phyloP scores from a whole-genome alignment of 2,888 invertebrate genomes.

The Agrochola macilenta region DNA sequence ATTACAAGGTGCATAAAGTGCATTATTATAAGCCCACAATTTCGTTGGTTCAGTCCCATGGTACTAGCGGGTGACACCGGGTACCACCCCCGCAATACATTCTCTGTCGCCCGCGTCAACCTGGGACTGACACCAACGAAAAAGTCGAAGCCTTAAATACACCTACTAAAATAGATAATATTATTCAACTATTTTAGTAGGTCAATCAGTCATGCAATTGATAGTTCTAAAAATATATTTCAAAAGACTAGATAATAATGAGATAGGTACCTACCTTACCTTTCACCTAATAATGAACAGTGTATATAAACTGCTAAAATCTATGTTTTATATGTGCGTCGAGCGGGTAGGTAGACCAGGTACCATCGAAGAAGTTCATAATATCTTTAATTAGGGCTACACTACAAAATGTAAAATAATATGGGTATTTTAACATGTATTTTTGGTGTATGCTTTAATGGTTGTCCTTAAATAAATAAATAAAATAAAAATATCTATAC shows the following conservation, averaged over 20 bases:
- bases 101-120: background rate
- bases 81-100: too few species aligned
- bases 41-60: background rate
- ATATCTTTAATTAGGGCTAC: too few species aligned
- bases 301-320: background rate
- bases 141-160: background rate
- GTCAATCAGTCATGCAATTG: background rate
- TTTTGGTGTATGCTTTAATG: too few species aligned
- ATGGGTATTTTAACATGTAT: too few species aligned
- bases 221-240: slow-evolving; percentile 9
- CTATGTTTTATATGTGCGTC: slow-evolving; percentile 3
- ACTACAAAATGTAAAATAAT: too few species aligned
- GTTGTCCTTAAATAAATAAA: too few species aligned
- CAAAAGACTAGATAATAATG: slow-evolving; percentile 7
- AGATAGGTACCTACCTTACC: slow-evolving; percentile 1
- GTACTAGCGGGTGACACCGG: too few species aligned
- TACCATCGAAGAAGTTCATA: too few species aligned
- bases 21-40: background rate
- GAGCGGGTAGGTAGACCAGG: background rate
- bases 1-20: background rate
- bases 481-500: too few species aligned
- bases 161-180: background rate
- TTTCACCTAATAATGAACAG: background rate
- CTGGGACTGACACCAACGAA: background rate
- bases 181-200: too few species aligned